Conservation (phyloP, 2,797 vertebrate species). For the Melanotaenia trifasciata region DNA sequence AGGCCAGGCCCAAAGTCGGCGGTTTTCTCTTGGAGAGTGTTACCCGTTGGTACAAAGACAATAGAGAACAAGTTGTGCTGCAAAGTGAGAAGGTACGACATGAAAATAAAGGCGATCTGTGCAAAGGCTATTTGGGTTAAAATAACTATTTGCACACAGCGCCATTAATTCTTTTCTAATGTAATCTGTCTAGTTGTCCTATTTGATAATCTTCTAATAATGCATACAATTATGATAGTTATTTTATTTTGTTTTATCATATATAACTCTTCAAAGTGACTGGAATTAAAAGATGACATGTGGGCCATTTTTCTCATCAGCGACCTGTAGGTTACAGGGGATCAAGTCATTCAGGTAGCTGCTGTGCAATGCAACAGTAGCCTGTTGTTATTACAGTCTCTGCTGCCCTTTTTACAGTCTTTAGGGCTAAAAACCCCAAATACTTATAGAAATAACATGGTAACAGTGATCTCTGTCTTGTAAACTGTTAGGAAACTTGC, state of each 20-base stretch:
- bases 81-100: conserved; percentile 59
- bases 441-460: background rate
- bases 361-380: conserved; percentile 38
- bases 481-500: background rate
- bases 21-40: conserved; percentile 21
- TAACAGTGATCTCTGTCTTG: background rate
- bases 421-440: conserved; percentile 1
- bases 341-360: conserved; percentile 50
- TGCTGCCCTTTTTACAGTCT: conserved; percentile 26
- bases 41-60: conserved; percentile 7
- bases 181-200: background rate
- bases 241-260: background rate
- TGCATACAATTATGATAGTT: background rate
- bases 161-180: background rate
- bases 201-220: background rate
- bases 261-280: background rate
- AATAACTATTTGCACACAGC: background rate
- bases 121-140: conserved; percentile 17
- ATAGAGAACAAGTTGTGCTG: conserved; percentile 37
- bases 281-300: conserved; percentile 30
- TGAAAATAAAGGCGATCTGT: conserved; percentile 17
- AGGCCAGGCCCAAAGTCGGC: conserved; percentile 36
- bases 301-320: conserved; percentile 16
- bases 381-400: conserved; percentile 29
- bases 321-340: conserved; percentile 17